Percentiles rank a stretch among this genome's conserved stretches.
phyloP scores from a whole-genome alignment of 2,797 vertebrate species.

The Poecilia wingei region DNA sequence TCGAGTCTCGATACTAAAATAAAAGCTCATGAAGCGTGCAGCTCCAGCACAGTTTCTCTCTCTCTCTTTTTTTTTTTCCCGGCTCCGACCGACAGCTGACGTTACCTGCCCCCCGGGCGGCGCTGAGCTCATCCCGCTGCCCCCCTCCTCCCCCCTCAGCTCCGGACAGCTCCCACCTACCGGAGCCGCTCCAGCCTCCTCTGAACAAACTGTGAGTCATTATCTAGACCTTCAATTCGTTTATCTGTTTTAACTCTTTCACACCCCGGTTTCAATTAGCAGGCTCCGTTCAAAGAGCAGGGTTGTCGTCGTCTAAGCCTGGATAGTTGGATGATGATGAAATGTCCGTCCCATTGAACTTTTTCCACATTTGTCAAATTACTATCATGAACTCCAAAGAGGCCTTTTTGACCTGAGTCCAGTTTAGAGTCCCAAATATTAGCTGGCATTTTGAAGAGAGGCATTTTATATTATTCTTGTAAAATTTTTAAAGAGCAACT shows the following conservation, averaged over 20 bases:
- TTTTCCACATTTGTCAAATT: neutral
- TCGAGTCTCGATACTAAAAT: constrained; percentile 13
- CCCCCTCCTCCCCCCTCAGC: constrained; percentile 21
- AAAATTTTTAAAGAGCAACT: no score
- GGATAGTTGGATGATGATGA: neutral
- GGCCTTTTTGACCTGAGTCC: no score
- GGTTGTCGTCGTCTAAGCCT: neutral
- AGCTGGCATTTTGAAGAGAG: no score
- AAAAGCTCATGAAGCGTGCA: constrained; percentile 43
- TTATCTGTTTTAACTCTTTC: constrained; percentile 1
- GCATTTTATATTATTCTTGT: no score
- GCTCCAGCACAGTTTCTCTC: constrained; percentile 24
- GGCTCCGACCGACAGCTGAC: constrained; percentile 64
- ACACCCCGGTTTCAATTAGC: neutral
- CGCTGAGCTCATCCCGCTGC: constrained; percentile 61
- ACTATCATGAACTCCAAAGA: neutral
- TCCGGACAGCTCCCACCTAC: constrained; percentile 65
- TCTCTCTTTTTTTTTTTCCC: neutral
- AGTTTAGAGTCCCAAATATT: no score
- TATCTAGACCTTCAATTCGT: neutral
- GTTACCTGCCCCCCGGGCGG: constrained; percentile 67
- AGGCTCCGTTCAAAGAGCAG: neutral
- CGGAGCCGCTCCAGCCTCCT: neutral
- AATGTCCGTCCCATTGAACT: neutral
- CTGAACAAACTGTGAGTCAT: neutral